Base-by-base conservation (phyloP, 92 coral and sea anemone species). In the Meandrina meandrites region DNA sequence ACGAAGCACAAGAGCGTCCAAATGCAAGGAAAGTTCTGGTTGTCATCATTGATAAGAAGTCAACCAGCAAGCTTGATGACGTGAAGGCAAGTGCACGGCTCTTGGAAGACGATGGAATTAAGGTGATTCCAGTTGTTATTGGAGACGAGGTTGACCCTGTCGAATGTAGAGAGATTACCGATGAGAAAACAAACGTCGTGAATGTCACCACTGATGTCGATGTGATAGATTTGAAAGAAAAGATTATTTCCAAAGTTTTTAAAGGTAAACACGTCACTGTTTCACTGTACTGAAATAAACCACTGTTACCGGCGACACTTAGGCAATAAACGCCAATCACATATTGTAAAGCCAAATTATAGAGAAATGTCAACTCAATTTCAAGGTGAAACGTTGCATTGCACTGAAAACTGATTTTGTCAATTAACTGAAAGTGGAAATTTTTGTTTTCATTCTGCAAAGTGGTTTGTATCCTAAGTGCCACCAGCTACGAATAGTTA, bases 11-110 rank as follows among this genome's bases (percentile, higher is more conserved):
- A 42, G 94, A 90, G 56, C 89, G 99, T 60, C 92, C 97, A 17
- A 90, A 83, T 69, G 98, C 98, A 17, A 87, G 90, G 58, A 95
- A 92, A 80, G 92, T 92, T 19, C 88, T 97, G 36, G 97, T 93
- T 22, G 84, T 97, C 15, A 86, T 97, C 54, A 85, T 91, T 0
- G 99, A 97, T 81, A 73, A 48, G 73, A 58, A 79, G 37, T 90
- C 98, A 0, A 83, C 90, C 15, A 94, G 90, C 53, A 82, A 57
- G 32, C 84, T 86, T 19, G 68, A 56, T 15, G 84, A 86, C 24
- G 53, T 92, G 66, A 86, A 82, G 80, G 75, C 74, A 31, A 79
- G 60, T 68, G 92, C 87, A 15, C 40, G 88, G 51, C 81, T 75
- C 56, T 83, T 92, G 40, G 89, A 92, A 68, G 81, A 86, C n/a